Conservation (phyloP, 1,140 invertebrate species). For the Drosophila grimshawi region DNA sequence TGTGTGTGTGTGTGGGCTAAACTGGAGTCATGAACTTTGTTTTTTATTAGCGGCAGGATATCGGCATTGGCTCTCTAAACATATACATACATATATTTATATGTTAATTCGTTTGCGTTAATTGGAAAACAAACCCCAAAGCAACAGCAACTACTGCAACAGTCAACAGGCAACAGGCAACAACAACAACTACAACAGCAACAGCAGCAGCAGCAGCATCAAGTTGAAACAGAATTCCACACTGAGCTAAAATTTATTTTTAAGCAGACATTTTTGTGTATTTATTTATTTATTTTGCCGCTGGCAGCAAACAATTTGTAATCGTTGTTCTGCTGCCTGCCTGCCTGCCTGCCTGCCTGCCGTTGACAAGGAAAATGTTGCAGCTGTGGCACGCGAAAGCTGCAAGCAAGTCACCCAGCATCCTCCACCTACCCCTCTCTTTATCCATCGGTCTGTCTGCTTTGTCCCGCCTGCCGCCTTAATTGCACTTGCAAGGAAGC, state of each 20-base stretch:
- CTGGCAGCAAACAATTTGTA: conserved; percentile 71
- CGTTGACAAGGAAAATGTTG: conserved; percentile 77
- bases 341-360: not conserved
- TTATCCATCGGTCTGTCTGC: not conserved
- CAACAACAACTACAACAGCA: conserved; percentile 2
- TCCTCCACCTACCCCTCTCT: not conserved
- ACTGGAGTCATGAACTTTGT: conserved; percentile 65
- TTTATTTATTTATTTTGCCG: conserved; percentile 69
- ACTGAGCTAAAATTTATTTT: conserved; percentile 57
- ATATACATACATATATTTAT: conserved; percentile 41
- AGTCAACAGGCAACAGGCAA: not conserved
- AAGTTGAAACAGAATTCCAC: conserved; percentile 37
- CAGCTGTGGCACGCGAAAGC: conserved; percentile 66
- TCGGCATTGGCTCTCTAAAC: conserved; percentile 5
- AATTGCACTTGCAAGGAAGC: conserved; percentile 57
- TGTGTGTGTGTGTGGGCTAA: conserved; percentile 51
- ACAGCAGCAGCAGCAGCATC: not conserved
- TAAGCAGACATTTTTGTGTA: conserved; percentile 49
- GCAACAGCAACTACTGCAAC: conserved; percentile 2
- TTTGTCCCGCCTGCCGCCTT: conserved; percentile 36
- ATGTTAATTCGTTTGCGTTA: conserved; percentile 72
- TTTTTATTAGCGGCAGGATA: conserved; percentile 76
- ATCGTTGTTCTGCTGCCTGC: conserved; percentile 54
- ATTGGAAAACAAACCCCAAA: conserved; percentile 50
- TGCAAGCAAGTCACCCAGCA: conserved; percentile 1